Base-by-base conservation (phyloP, 2,888 invertebrate genomes). In the Erannis defoliaria region DNA sequence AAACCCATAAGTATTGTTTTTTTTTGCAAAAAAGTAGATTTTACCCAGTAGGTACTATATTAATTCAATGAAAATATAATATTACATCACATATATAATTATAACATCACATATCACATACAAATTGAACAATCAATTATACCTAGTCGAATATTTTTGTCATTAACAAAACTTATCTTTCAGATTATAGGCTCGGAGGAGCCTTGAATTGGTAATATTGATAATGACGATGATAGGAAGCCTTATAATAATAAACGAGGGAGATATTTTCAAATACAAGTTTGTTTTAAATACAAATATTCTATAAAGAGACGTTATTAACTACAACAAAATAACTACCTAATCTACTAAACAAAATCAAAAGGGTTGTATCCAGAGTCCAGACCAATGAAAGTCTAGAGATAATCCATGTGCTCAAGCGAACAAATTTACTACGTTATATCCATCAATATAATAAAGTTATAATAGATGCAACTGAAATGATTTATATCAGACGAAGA, bases 151-250 rank as follows among this genome's bases (percentile, higher is more conserved):
- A 66, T 72, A 70, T 77, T 72, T 67, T 72, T 70, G 72, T 75
- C 21, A 43, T 56, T 72, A 75, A 65, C 71, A 75, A 57, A 62
- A 49, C 54, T 77, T 77, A 77, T 78, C 77, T 64, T 38, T 55
- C 56, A 68, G 74, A 77, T 78, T 70, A 75, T 51, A 67, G 51
- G 58, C 40, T 58, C 45, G 40, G 40, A 48, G 53, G 43, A 62
- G 48, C 62, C 62, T 62, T 62, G 62, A 54, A 66, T 72, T 67
- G 66, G 70, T 76, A 71, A 70, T 75, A 57, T 46, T 53, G 63
- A 51, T 59, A 63, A 43, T 21, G 33, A 57, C 9, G 46, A 33
- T 31, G 46, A 46, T 46, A 46, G 46, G 46, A 46, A 46, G 46
- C 19, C 5, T 31, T 33, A 16, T 16, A 45, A 16, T 45, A 29